phyloP scores from a whole-genome alignment of 1,140 invertebrate species.

The Drosophila insularis region DNA sequence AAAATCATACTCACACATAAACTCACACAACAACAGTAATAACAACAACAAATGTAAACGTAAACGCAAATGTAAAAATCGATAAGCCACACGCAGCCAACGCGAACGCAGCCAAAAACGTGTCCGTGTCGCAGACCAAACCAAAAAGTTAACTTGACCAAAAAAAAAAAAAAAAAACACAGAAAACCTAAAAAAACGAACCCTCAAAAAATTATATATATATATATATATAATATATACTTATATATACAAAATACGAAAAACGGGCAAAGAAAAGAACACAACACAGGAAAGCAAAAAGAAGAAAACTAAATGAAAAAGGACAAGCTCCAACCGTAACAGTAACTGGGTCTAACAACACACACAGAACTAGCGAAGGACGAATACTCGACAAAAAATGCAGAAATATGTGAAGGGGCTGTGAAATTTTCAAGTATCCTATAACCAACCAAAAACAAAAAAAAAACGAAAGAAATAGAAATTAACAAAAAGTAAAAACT shows the following conservation, averaged over 20 bases:
- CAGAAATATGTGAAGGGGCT: conserved; percentile 78
- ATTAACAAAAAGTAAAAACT: conserved; percentile 22
- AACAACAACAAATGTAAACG: conserved; percentile 64
- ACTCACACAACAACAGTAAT: neutral
- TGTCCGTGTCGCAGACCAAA: conserved; percentile 59
- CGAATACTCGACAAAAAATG: conserved; percentile 37
- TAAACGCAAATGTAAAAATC: conserved; percentile 80
- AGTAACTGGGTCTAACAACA: conserved; percentile 27
- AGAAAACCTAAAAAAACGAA: conserved; percentile 14
- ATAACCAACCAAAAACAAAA: conserved; percentile 24
- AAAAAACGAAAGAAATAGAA: conserved; percentile 24
- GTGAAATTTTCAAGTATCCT: conserved; percentile 75
- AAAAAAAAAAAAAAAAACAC: conserved; percentile 15
- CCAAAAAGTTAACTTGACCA: conserved; percentile 25
- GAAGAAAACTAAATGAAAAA: neutral
- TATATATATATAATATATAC: too few relatives aligned
- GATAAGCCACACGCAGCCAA: conserved; percentile 78
- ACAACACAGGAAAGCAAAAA: neutral
- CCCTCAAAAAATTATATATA: neutral
- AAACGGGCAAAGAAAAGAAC: neutral
- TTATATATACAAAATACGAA: neutral
- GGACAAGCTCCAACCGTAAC: neutral
- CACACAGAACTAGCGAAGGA: conserved; percentile 17
- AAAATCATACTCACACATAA: conserved; percentile 2
- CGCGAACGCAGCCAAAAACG: conserved; percentile 71